Conservation (phyloP, 2,113 vertebrate species). For the Odocoileus virginianus region DNA sequence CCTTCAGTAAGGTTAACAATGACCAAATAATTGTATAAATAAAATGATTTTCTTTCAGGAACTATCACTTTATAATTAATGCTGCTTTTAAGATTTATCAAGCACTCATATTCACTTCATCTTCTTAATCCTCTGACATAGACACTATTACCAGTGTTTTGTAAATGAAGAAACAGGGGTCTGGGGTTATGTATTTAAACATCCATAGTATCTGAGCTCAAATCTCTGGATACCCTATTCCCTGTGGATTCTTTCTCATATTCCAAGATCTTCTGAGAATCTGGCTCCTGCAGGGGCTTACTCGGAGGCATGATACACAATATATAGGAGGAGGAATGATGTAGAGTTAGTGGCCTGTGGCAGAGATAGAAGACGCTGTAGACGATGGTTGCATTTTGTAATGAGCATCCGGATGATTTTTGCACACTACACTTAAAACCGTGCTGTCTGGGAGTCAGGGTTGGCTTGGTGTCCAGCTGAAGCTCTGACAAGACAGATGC, state of each 20-base stretch:
- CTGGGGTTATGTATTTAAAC: not conserved
- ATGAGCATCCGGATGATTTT: not conserved
- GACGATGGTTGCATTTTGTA: not conserved
- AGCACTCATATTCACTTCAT: not conserved
- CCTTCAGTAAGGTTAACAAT: not conserved
- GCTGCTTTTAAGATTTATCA: not conserved
- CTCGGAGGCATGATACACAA: not conserved
- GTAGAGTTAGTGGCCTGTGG: not conserved
- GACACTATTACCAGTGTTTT: not conserved
- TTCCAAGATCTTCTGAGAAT: not conserved
- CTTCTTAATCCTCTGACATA: not conserved
- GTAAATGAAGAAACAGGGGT: not conserved
- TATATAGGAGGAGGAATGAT: fast-evolving
- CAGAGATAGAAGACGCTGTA: fast-evolving
- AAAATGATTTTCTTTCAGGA: not conserved
- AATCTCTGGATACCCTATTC: not conserved
- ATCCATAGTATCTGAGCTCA: not conserved
- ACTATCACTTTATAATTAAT: not conserved
- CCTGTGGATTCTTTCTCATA: not conserved
- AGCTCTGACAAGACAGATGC: not conserved
- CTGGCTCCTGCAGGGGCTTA: not conserved
- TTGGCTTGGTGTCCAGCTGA: not conserved
- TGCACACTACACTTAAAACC: not conserved
- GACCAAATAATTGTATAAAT: not conserved
- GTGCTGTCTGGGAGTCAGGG: not conserved